A percentile compares a stretch with the other conserved stretches of the same genome.
phyloP scores from a whole-genome alignment of 2,113 vertebrate species.

The Delphinapterus leucas region DNA sequence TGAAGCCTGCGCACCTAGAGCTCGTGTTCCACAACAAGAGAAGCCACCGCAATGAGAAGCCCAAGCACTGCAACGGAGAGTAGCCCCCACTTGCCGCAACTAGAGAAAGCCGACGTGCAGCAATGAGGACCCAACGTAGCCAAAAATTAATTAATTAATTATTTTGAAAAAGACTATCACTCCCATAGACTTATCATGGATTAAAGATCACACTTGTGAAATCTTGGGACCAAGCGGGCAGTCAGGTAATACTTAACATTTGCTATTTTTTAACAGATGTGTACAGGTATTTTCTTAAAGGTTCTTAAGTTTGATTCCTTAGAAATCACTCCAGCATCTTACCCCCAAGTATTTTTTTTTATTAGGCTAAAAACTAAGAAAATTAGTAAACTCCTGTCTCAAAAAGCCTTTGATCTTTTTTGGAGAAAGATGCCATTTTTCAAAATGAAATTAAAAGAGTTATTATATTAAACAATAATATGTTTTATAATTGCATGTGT shows the following conservation, averaged over 20 bases:
- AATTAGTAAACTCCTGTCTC: background rate
- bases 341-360: background rate
- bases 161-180: background rate
- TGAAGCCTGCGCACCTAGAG: too few species aligned
- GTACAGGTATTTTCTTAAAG: background rate
- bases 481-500: background rate
- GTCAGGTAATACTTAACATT: background rate
- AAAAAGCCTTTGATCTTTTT: constrained; percentile 21
- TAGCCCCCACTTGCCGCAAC: too few species aligned
- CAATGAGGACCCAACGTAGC: too few species aligned
- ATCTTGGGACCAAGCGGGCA: background rate
- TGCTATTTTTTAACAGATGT: background rate
- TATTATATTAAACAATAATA: background rate
- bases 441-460: constrained; percentile 32
- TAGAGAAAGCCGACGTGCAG: too few species aligned
- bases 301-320: background rate
- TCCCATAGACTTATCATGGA: background rate
- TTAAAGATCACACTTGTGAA: background rate
- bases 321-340: background rate
- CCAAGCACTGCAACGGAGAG: too few species aligned
- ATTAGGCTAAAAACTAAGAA: constrained; percentile 37
- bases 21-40: too few species aligned
- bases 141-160: too few species aligned
- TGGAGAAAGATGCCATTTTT: constrained; percentile 39
- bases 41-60: too few species aligned